phyloP scores from a whole-genome alignment of 1,140 invertebrate species.

The Neodiprion fabricii region DNA sequence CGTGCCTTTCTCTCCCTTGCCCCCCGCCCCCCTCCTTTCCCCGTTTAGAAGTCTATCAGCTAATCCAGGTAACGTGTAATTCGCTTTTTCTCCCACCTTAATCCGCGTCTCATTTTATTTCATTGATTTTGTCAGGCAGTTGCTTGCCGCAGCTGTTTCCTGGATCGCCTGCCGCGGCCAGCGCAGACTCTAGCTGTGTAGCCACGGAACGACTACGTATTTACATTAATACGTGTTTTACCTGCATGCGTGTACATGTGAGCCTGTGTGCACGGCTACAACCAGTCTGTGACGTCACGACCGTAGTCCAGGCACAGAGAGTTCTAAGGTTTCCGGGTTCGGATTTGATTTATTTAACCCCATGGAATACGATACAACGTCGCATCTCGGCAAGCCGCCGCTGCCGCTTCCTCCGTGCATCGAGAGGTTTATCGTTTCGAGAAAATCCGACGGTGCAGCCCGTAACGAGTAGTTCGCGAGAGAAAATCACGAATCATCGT shows the following conservation, averaged over 20 bases:
- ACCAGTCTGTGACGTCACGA: slow-evolving; percentile 16
- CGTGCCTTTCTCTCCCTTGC: neutral
- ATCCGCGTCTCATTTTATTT: slow-evolving; percentile 1
- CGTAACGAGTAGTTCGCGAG: too few species aligned
- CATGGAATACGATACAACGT: neutral
- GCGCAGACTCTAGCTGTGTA: neutral
- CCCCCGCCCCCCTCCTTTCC: neutral
- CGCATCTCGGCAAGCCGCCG: neutral
- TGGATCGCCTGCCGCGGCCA: neutral
- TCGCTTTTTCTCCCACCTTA: neutral
- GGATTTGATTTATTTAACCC: slow-evolving; percentile 13
- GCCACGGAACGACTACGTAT: neutral
- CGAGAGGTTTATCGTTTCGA: too few species aligned
- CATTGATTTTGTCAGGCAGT: neutral
- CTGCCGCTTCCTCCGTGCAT: neutral
- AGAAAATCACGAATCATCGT: too few species aligned
- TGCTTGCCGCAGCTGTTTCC: neutral
- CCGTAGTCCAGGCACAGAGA: neutral
- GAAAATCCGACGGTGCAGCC: too few species aligned
- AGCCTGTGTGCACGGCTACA: neutral
- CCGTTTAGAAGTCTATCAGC: neutral
- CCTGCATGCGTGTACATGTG: neutral
- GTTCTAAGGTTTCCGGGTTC: slow-evolving; percentile 7
- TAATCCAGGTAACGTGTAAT: neutral
- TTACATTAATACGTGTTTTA: neutral